Percentiles rank a stretch among this genome's conserved stretches.
These are phyloP conservation scores for Lagopus muta DNA, from an alignment of 2,113 vertebrate species.

Conservation along the genomic window DNA sequence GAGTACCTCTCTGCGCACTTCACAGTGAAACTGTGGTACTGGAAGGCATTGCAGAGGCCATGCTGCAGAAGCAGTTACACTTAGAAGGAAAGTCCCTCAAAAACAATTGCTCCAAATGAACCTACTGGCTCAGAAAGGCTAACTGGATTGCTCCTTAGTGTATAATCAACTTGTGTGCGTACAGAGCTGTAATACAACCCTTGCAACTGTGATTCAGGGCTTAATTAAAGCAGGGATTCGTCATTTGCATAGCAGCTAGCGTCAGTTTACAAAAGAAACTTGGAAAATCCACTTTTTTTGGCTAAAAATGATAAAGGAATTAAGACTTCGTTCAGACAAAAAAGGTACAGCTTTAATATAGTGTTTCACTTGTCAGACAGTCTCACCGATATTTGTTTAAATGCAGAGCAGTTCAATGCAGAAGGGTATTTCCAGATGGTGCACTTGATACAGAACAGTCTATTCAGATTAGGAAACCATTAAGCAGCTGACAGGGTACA, in stretches of 20 bases:
- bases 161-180: fast-evolving
- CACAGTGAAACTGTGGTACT: not conserved
- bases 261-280: not conserved
- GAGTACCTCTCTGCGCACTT: not conserved
- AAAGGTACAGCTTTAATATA: not conserved
- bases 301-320: not conserved
- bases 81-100: not conserved
- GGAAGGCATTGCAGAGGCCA: not conserved
- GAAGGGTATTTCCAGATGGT: not conserved
- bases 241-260: not conserved
- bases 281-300: not conserved
- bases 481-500: not conserved
- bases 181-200: not conserved
- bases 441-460: not conserved
- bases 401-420: not conserved
- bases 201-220: not conserved
- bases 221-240: not conserved
- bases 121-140: not conserved
- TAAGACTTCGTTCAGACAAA: not conserved
- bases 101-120: not conserved
- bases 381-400: not conserved
- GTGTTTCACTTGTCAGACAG: not conserved
- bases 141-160: not conserved
- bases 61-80: not conserved
- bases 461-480: not conserved